These are phyloP conservation scores for Melanerpes formicivorus DNA, from an alignment of 2,113 vertebrate genomes.

Conservation along the genomic window DNA sequence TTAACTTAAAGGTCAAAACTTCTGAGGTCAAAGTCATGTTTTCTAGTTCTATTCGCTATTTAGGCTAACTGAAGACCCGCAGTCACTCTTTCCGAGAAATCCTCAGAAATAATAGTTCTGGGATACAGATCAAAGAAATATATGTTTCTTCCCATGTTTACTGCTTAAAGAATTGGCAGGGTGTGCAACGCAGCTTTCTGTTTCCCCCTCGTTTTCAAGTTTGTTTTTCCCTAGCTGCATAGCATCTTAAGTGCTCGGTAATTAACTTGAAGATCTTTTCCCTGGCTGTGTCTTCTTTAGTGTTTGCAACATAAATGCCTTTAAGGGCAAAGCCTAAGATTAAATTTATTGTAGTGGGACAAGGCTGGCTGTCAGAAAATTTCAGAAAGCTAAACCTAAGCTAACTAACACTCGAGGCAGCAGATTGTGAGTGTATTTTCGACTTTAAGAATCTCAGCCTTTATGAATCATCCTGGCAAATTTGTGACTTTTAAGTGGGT, in stretches of 20 bases:
- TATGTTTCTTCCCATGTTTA: background rate
- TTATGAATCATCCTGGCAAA: background rate
- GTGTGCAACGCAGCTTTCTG: background rate
- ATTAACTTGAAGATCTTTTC: background rate
- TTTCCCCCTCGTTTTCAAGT: background rate
- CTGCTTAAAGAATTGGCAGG: background rate
- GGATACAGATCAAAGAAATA: no score
- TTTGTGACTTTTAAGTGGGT: background rate
- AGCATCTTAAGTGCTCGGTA: background rate
- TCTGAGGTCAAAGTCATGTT: background rate
- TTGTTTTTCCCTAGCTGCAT: background rate
- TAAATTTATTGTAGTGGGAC: background rate
- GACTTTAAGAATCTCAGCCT: background rate
- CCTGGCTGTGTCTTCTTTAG: background rate
- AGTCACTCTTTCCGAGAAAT: background rate
- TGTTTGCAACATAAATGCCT: background rate
- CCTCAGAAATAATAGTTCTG: background rate
- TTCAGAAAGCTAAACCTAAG: background rate
- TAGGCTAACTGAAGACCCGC: background rate
- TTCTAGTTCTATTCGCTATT: background rate
- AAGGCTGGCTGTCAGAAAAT: background rate
- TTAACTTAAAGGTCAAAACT: background rate
- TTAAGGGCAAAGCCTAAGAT: background rate
- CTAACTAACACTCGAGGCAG: background rate
- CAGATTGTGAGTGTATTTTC: background rate